Percentiles rank a stretch among this genome's conserved stretches.
Conservation (phyloP, 2,113 vertebrate genomes). For the Corythornis cristatus region DNA sequence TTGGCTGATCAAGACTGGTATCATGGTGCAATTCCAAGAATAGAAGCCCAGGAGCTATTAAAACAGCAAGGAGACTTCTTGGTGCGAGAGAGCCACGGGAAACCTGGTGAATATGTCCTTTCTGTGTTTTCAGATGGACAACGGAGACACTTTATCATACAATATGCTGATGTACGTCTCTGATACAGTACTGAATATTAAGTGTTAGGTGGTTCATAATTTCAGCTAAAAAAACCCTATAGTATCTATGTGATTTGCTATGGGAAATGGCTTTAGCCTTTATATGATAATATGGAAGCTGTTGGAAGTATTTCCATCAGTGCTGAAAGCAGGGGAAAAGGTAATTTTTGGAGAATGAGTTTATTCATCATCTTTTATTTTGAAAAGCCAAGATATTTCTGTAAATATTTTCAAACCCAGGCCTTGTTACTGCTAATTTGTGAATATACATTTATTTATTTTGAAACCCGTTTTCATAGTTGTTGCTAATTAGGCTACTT, state of each 20-base stretch:
- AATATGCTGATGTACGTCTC: conserved; percentile 91
- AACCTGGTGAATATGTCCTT: conserved; percentile 98
- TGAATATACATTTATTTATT: neutral
- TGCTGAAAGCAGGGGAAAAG: neutral
- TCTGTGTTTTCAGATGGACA: conserved; percentile 96
- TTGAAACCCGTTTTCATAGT: neutral
- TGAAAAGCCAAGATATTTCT: neutral
- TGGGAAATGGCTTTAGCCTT: neutral
- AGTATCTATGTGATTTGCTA: neutral
- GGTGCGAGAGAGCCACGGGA: conserved; percentile 96
- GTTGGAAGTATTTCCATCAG: neutral
- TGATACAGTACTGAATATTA: conserved; percentile 52
- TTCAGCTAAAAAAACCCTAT: neutral
- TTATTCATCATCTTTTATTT: neutral
- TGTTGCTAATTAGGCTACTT: neutral
- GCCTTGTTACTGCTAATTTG: neutral
- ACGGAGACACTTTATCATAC: conserved; percentile 98
- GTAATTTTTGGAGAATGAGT: neutral
- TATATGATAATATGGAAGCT: neutral
- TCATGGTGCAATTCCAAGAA: conserved; percentile 94
- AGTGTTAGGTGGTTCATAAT: neutral
- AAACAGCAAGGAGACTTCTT: conserved; percentile 97
- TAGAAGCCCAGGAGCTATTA: conserved; percentile 94
- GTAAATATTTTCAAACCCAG: neutral
- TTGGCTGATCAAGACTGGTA: conserved; percentile 96